These are phyloP conservation scores for Chrysotoxum bicinctum DNA, from an alignment of 2,888 invertebrate genomes.

Conservation along the genomic window DNA sequence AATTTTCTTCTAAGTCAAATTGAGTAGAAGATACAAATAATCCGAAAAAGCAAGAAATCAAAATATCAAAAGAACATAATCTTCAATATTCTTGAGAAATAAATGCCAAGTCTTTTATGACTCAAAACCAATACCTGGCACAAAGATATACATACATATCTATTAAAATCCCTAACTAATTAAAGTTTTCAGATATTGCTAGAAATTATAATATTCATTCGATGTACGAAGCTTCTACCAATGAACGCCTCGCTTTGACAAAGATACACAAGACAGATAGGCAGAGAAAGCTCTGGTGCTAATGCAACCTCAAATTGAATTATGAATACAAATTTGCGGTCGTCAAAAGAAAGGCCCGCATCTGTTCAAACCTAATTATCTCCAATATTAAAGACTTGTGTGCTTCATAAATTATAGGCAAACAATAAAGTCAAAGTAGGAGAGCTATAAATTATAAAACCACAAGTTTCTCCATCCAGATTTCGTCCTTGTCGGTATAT, in stretches of 20 bases:
- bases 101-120: neutral
- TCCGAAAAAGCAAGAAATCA: no score
- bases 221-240: neutral
- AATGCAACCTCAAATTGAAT: constrained; percentile 24
- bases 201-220: neutral
- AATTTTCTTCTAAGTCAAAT: no score
- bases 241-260: neutral
- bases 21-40: no score
- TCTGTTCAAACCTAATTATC: constrained; percentile 37
- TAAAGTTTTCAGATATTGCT: neutral
- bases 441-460: constrained; percentile 27
- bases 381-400: constrained; percentile 10
- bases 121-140: no score
- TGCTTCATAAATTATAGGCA: constrained; percentile 32
- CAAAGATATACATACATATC: no score
- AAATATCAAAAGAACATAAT: no score
- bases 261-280: neutral
- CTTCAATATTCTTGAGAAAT: no score
- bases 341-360: neutral
- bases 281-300: neutral
- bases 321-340: constrained; percentile 37
- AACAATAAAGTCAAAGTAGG: constrained; percentile 29
- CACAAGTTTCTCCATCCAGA: neutral
- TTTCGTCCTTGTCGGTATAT: neutral
- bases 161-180: neutral